Conservation (phyloP, 2,888 invertebrate species). For the Dorcus parallelipipedus region DNA sequence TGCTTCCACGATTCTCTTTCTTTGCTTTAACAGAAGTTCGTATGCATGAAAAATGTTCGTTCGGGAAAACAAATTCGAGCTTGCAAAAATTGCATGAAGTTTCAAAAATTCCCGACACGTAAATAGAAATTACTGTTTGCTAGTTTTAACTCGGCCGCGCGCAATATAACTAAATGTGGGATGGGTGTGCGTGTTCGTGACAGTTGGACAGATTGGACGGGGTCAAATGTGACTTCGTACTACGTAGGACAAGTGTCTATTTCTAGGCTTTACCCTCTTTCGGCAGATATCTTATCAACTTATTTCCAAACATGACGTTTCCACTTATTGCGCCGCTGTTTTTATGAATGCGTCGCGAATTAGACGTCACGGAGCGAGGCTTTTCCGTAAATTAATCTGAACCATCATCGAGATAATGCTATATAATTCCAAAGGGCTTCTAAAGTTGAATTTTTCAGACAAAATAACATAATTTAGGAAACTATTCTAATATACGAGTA, state of each 20-base stretch:
- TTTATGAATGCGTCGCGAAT: too few relatives aligned
- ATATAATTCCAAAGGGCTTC: too few relatives aligned
- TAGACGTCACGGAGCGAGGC: too few relatives aligned
- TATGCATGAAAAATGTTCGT: too few relatives aligned
- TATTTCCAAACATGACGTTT: constrained; percentile 15
- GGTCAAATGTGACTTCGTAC: constrained; percentile 17
- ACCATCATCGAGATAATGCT: too few relatives aligned
- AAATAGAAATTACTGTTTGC: constrained; percentile 4
- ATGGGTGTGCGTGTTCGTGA: constrained; percentile 12
- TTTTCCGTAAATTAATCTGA: too few relatives aligned
- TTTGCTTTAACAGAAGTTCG: too few relatives aligned
- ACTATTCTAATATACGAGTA: too few relatives aligned
- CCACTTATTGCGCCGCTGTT: neutral
- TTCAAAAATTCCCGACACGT: constrained; percentile 1
- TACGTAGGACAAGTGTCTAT: constrained; percentile 6
- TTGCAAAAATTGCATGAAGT: neutral
- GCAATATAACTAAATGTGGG: neutral
- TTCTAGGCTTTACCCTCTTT: constrained; percentile 10
- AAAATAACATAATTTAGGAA: too few relatives aligned
- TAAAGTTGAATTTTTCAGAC: too few relatives aligned
- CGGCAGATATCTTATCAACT: constrained; percentile 13
- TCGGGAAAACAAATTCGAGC: neutral
- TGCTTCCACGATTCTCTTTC: too few relatives aligned
- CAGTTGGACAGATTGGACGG: constrained; percentile 18
- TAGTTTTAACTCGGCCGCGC: constrained; percentile 2